A percentile compares a stretch with the other conserved stretches of the same genome.
Evolutionary conservation across 2,888 invertebrate genomes (phyloP).

Genomic region (Lasioglossum vierecki): DNA sequence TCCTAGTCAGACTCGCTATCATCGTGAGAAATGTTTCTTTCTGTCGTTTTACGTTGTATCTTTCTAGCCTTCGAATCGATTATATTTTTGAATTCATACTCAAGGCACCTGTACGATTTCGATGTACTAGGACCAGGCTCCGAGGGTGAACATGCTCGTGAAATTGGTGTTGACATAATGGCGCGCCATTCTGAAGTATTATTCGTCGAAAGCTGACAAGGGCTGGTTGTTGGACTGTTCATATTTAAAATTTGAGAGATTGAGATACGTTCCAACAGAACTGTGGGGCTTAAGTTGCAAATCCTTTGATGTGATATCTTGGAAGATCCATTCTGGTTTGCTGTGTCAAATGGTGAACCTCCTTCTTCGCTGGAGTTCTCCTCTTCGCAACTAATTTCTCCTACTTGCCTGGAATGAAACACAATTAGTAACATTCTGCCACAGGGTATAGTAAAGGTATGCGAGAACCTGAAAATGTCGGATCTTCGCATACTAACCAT

Average conservation of each 20-base stretch:
- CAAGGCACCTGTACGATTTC: constrained; percentile 15
- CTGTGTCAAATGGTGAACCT: neutral
- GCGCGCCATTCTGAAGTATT: constrained; percentile 22
- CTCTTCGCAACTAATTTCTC: constrained; percentile 25
- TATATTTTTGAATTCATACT: neutral
- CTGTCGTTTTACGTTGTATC: neutral
- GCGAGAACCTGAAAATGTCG: neutral
- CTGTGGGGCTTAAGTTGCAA: constrained; percentile 60
- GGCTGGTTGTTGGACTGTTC: neutral
- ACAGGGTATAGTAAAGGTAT: neutral
- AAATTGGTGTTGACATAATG: constrained; percentile 31
- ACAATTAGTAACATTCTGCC: neutral
- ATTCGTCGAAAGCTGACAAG: neutral
- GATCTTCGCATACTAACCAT: neutral
- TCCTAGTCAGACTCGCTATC: constrained; percentile 56
- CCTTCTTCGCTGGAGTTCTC: constrained; percentile 29
- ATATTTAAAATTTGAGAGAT: constrained; percentile 59
- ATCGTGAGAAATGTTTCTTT: constrained; percentile 16
- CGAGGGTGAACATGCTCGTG: constrained; percentile 52
- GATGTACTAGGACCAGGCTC: constrained; percentile 68
- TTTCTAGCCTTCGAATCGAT: constrained; percentile 30
- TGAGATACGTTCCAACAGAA: constrained; percentile 74
- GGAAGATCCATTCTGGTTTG: neutral
- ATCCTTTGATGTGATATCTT: neutral
- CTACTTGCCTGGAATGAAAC: constrained; percentile 52